Base-by-base conservation (phyloP, 2,113 vertebrate genomes). In the Scytalopus superciliaris region DNA sequence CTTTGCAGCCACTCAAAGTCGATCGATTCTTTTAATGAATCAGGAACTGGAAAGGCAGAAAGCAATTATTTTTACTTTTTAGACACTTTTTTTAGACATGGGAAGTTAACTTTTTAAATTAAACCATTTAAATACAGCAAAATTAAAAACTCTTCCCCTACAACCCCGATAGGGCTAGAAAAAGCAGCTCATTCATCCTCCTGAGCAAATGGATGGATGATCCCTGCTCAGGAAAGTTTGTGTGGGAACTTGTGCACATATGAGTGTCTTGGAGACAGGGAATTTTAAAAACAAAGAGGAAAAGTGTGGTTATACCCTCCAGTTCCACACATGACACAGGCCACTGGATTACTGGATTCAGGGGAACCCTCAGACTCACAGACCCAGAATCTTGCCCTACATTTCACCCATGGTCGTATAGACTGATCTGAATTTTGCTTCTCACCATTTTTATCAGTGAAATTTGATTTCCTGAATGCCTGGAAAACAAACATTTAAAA, bases 61-160 rank as follows among this genome's bases (percentile, higher is more conserved):
- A n/a, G 56, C 37, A 90, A 96, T 94, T 93, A 84, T 92, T 72
- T 92, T 84, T 75, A 77, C 68, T 90, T 92, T 79, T 86, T 81
- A 70, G 42, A 64, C 64, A 37, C 4, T 31, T 62, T 31, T 68
- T 88, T 76, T 67, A 52, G 60, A 25, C 33, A 39, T 12, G 40
- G 39, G 47, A 88, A 83, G 84, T 55, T 91, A 63, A 79, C 18
- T 87, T 94, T 77, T 74, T 7, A 47, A 67, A 67, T 86, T 44
- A 40, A 86, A 70, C 40, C 35, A 22, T 21, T 85, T 79, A 49
- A 80, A 90, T 25, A 6, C 11, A 50, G 5, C 49, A 50, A 62
- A 67, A 80, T 80, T 28, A 33, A 79, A 87, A 93, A 18, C 6
- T 24, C 31, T 73, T 7, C 39, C 37, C 17, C 1, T 1, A 59